phyloP scores from a whole-genome alignment of 1,140 invertebrate genomes.

The Linepithema humile region DNA sequence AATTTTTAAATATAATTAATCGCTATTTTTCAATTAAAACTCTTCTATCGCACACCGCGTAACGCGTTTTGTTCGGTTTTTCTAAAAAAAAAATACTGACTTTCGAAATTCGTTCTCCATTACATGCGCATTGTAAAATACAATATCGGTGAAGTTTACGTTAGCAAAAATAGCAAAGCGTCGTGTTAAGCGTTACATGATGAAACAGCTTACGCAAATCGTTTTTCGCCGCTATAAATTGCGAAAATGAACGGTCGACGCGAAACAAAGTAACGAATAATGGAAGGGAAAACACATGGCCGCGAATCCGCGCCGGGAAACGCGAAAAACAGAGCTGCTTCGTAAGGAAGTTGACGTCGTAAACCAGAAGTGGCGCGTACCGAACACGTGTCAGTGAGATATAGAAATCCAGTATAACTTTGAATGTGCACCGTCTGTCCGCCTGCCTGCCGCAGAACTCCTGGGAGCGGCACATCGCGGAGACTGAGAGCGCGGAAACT shows the following conservation, averaged over 20 bases:
- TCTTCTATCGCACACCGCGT: background rate
- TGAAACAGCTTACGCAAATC: background rate
- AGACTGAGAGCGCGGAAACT: background rate
- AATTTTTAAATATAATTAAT: background rate
- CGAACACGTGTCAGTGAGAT: conserved; percentile 15
- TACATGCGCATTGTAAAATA: background rate
- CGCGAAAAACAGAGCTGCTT: background rate
- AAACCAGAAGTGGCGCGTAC: background rate
- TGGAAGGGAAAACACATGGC: background rate
- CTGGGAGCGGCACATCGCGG: background rate
- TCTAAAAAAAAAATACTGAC: background rate
- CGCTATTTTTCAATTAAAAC: background rate
- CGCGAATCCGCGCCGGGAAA: background rate
- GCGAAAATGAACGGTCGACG: background rate
- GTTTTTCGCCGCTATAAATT: background rate
- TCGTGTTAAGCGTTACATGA: background rate
- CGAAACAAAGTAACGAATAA: background rate
- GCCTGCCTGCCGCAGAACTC: background rate
- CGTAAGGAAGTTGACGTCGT: background rate
- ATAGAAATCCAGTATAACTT: conserved; percentile 14
- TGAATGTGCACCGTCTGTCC: background rate
- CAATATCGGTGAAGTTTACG: background rate
- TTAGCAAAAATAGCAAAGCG: background rate
- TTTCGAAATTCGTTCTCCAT: background rate
- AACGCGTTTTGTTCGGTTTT: background rate